Base-by-base conservation (phyloP, 2,888 invertebrate species). In the Bembecia ichneumoniformis region DNA sequence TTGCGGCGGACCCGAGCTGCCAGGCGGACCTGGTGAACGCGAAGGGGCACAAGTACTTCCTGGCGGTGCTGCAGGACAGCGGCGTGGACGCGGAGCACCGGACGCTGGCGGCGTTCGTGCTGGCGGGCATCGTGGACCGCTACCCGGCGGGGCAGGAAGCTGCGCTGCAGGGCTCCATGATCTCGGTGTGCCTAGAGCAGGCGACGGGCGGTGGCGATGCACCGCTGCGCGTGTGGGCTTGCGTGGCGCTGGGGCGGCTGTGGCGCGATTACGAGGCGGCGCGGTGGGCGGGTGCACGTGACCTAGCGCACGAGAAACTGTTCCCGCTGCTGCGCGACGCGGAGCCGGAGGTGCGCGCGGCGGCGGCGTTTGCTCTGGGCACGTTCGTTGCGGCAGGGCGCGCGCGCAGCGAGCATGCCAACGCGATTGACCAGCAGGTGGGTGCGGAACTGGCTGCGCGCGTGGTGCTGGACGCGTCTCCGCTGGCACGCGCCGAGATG, bases 221-320 rank as follows among this genome's bases (percentile, higher is more conserved):
- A 55, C 79, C 90, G 49, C 81, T 95, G 56, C 89, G 93, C 52
- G 93, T 93, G 76, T 99, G 99, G 99, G 89, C 97, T 53, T 94
- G 96, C 55, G 91, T 99, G 56, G 96, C 96, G 70, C 90, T 99
- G 57, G 98, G 96, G 20, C 89, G 93, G 51, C 88, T 96, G 58
- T 98, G 98, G 98, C 92, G 94, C 64, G 93, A 94, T 68, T 95
- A 92, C 72, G 95, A 96, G 63, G 91, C 92, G 66, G 95, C 95
- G 4, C 90, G 96, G 58, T 98, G 99, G 98, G 96, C 96, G 51
- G 99, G 97, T 14, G 98, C 96, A 16, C 88, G 99, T 10, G 97
- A 98, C 76, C 92, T 94, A 61, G 98, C 98, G n/a, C 97, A 98
- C 77, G 98, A 98, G 76, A 98, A 98, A 78, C 89, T 99, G 10